Conservation (phyloP, 2,113 vertebrate species). For the Plecotus auritus region DNA sequence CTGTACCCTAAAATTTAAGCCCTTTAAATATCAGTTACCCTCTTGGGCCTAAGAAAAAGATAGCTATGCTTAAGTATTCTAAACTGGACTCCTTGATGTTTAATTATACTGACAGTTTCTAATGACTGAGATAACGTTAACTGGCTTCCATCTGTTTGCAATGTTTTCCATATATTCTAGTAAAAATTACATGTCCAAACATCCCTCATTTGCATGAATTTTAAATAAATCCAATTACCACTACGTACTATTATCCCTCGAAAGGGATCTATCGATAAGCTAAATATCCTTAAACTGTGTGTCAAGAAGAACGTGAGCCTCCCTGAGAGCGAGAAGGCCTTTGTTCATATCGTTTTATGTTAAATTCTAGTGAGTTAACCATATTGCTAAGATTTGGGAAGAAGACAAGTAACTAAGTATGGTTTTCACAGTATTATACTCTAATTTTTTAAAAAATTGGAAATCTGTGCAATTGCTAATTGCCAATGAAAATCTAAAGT, state of each 20-base stretch:
- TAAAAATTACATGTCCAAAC: constrained; percentile 30
- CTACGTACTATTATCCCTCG: constrained; percentile 39
- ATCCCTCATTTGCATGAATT: constrained; percentile 16
- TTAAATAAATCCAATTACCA: constrained; percentile 57
- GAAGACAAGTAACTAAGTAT: neutral
- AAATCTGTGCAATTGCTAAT: constrained; percentile 23
- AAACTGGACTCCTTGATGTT: constrained; percentile 18
- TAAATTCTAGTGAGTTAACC: neutral
- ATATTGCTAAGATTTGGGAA: neutral
- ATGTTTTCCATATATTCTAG: constrained; percentile 7
- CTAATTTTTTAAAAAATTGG: neutral
- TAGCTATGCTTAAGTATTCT: constrained; percentile 23
- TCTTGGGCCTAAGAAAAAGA: constrained; percentile 30
- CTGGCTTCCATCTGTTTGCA: constrained; percentile 32
- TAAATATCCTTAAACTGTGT: constrained; percentile 5
- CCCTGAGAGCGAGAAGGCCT: neutral
- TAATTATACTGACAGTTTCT: constrained; percentile 29
- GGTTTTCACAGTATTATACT: constrained; percentile 19
- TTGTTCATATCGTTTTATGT: neutral
- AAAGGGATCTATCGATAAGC: constrained; percentile 4
- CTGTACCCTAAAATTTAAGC: constrained; percentile 67
- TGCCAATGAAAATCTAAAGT: constrained; percentile 23
- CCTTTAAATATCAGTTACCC: constrained; percentile 63
- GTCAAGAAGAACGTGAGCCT: constrained; percentile 12
- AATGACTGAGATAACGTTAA: neutral